These are phyloP conservation scores for Sisor rabdophorus DNA, from an alignment of 2,113 vertebrate species.

Conservation along the genomic window DNA sequence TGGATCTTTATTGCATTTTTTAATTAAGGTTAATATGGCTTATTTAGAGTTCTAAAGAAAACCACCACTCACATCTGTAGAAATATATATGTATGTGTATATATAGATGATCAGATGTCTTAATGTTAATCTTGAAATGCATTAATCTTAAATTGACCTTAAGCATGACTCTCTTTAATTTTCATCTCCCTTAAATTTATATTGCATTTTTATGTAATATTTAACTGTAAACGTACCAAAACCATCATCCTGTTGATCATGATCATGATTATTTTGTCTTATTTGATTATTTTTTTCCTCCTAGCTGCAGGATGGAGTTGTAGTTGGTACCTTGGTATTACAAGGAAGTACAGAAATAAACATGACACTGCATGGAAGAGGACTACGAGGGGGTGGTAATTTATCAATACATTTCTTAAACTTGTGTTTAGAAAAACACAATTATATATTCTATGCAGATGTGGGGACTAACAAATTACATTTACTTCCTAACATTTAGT, in stretches of 20 bases:
- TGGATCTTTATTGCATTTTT: no score
- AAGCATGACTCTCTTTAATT: no score
- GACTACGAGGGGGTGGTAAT: constrained; percentile 90
- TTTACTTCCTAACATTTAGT: no score
- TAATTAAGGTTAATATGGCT: no score
- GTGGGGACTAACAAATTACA: no score
- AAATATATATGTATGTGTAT: no score
- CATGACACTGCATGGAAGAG: constrained; percentile 82
- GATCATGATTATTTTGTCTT: neutral
- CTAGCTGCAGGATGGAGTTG: constrained; percentile 72
- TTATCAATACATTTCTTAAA: neutral
- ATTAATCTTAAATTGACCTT: no score
- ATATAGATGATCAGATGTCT: constrained; percentile 2
- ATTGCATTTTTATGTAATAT: neutral
- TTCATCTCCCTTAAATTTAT: neutral
- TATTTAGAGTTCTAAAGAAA: no score
- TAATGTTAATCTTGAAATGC: no score
- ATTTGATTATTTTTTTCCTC: neutral
- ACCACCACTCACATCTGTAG: no score
- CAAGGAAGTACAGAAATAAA: constrained; percentile 73
- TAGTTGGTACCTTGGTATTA: constrained; percentile 73
- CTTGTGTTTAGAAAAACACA: no score
- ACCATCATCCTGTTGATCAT: neutral
- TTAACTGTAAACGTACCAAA: neutral
- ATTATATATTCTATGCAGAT: no score